phyloP scores from a whole-genome alignment of 2,888 invertebrate species.

The Creontiades dilutus region DNA sequence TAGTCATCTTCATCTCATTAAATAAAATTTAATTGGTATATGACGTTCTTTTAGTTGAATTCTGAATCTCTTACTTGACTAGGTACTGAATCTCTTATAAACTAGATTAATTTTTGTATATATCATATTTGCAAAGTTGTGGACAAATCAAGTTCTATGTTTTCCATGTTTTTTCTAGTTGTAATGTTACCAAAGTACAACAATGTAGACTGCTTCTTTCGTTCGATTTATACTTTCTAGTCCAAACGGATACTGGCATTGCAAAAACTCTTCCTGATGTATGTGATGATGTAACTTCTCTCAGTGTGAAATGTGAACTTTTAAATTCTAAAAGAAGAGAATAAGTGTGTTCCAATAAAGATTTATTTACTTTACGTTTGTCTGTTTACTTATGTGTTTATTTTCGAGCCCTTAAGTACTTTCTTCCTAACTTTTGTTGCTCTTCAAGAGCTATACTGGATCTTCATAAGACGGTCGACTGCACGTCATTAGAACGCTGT shows the following conservation, averaged over 20 bases:
- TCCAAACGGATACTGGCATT: not conserved
- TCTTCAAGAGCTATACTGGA: not conserved
- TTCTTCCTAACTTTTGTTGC: not conserved
- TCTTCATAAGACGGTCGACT: not conserved
- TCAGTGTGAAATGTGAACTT: not conserved
- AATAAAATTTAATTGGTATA: too few relatives aligned
- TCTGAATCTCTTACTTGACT: too few relatives aligned
- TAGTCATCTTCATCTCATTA: too few relatives aligned
- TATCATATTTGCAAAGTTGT: not conserved
- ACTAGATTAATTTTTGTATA: not conserved
- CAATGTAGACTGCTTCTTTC: not conserved
- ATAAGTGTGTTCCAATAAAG: conserved; percentile 18
- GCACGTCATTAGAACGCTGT: not conserved
- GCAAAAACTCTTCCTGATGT: not conserved
- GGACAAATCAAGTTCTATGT: not conserved
- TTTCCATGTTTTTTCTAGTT: not conserved
- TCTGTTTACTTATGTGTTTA: not conserved
- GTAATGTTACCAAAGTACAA: conserved; percentile 1
- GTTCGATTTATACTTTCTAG: not conserved
- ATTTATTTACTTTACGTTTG: not conserved
- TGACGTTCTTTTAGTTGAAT: too few relatives aligned
- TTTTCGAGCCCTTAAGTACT: not conserved
- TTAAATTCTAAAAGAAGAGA: not conserved
- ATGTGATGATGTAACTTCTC: not conserved
- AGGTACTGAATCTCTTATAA: too few relatives aligned